These are phyloP conservation scores for Lithophane leautieri DNA, from an alignment of 2,888 invertebrate genomes.

Conservation along the genomic window DNA sequence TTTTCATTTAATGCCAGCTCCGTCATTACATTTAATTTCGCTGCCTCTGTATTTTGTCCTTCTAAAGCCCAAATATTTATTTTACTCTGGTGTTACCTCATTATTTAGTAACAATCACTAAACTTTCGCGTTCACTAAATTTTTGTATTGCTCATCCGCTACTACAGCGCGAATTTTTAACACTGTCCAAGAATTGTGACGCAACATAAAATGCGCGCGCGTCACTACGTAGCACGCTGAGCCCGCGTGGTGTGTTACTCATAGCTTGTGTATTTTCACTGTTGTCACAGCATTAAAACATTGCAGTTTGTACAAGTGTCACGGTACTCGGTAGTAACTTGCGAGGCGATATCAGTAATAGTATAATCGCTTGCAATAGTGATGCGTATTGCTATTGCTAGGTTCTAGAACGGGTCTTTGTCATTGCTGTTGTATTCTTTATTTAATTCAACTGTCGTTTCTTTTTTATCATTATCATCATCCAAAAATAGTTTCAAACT, in stretches of 20 bases:
- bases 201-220: constrained; percentile 47
- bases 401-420: constrained; percentile 44
- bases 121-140: not conserved
- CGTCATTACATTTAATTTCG: not conserved
- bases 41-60: not conserved
- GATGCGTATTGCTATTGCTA: constrained; percentile 4
- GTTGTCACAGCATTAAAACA: constrained; percentile 29
- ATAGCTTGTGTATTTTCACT: constrained; percentile 49
- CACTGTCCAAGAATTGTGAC: constrained; percentile 41
- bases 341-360: constrained; percentile 31
- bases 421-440: constrained; percentile 3
- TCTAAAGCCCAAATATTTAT: no score
- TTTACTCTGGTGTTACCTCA: not conserved
- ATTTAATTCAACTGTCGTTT: not conserved
- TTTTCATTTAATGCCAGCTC: not conserved
- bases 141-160: constrained; percentile 23
- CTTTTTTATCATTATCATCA: not conserved
- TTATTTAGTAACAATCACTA: not conserved
- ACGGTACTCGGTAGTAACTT: constrained; percentile 20
- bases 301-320: constrained; percentile 26
- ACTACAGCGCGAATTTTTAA: constrained; percentile 18
- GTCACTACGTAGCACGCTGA: constrained; percentile 43
- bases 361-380: constrained; percentile 40
- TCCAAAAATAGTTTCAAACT: not conserved
- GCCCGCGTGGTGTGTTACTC: constrained; percentile 50